Conservation (phyloP, 2,113 vertebrate species). For the Bufo gargarizans region DNA sequence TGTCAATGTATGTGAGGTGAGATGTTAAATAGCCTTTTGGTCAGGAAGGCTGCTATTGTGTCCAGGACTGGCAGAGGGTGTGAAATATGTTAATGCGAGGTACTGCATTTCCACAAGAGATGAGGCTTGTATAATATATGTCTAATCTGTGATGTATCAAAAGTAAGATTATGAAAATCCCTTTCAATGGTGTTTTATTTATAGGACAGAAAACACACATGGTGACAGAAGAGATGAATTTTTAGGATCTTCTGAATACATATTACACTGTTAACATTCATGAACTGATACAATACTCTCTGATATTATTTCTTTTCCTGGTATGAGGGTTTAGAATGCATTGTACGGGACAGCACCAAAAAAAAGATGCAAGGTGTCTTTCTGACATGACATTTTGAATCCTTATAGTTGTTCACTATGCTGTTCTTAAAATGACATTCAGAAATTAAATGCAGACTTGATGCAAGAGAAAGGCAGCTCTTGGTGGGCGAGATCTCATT, state of each 20-base stretch:
- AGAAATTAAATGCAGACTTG: background rate
- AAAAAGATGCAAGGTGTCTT: background rate
- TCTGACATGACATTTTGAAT: background rate
- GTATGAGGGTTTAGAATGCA: background rate
- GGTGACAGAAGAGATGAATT: background rate
- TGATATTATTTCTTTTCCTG: background rate
- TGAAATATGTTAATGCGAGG: too few relatives aligned
- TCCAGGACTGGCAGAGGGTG: too few relatives aligned
- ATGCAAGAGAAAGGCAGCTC: background rate
- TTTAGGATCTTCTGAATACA: background rate
- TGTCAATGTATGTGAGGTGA: too few relatives aligned
- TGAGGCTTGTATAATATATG: too few relatives aligned
- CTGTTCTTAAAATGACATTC: background rate
- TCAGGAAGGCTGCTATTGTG: too few relatives aligned
- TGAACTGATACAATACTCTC: background rate
- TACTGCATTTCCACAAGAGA: too few relatives aligned
- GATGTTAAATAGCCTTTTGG: too few relatives aligned
- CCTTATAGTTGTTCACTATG: background rate
- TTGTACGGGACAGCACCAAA: background rate
- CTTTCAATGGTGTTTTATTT: too few relatives aligned
- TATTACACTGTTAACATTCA: background rate
- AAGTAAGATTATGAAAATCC: too few relatives aligned
- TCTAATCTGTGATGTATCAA: too few relatives aligned
- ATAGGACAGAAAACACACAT: too few relatives aligned
- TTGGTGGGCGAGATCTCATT: background rate